A percentile compares a stretch with the other conserved stretches of the same genome.
Conservation (phyloP, 2,797 vertebrate genomes). For the Poecilia wingei region DNA sequence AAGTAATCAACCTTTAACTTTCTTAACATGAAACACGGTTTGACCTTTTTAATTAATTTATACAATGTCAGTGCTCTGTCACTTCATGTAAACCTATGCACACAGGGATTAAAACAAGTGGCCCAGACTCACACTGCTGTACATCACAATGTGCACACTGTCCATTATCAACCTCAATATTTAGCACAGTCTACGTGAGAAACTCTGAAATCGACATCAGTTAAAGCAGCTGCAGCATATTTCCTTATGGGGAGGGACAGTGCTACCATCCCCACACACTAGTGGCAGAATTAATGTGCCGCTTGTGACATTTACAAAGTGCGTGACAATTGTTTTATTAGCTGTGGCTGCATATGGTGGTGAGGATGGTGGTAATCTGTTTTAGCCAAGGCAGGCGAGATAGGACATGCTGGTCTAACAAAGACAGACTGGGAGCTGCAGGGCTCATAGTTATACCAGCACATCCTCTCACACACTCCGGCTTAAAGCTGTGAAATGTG, state of each 20-base stretch:
- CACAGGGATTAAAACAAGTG: not conserved
- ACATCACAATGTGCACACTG: not conserved
- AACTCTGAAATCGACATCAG: slow-evolving; percentile 9
- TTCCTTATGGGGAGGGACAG: not conserved
- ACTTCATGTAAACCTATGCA: not conserved
- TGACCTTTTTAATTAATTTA: not conserved
- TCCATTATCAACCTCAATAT: not conserved
- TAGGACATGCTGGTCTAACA: slow-evolving; percentile 68
- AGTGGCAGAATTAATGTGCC: slow-evolving; percentile 50
- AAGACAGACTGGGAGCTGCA: slow-evolving; percentile 80
- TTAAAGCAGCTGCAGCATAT: slow-evolving; percentile 6
- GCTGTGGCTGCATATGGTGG: slow-evolving; percentile 61
- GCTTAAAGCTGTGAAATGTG: slow-evolving; percentile 57
- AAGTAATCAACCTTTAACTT: not conserved
- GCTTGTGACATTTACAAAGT: slow-evolving; percentile 75
- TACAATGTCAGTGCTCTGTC: not conserved
- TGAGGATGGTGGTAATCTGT: slow-evolving; percentile 75
- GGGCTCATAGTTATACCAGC: slow-evolving; percentile 60
- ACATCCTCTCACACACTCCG: slow-evolving; percentile 56
- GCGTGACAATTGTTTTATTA: slow-evolving; percentile 63
- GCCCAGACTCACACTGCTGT: not conserved
- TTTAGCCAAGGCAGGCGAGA: slow-evolving; percentile 69
- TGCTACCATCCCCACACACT: slow-evolving; percentile 13
- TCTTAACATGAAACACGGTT: not conserved
- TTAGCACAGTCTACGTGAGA: not conserved